Base-by-base conservation (phyloP, 2,113 vertebrate genomes). In the Acrocephalus arundinaceus region DNA sequence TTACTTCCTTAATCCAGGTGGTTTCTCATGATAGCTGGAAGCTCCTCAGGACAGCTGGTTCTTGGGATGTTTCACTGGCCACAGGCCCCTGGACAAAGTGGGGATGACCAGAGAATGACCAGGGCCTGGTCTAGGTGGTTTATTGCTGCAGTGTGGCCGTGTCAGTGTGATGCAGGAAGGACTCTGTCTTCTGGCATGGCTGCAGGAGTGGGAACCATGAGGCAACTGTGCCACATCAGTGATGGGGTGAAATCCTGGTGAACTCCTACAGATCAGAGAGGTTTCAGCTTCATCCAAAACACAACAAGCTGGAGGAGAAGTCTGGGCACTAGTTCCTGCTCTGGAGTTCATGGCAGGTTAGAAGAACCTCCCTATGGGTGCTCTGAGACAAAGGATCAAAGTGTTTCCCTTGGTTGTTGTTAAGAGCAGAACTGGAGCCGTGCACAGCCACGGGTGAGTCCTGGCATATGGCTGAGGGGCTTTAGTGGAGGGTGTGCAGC, bases 1-100 rank as follows among this genome's bases (percentile, higher is more conserved):
- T 65, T 23, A 31, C 23, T 30, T 87, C 43, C 16, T 52, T 35
- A 5, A 15, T 78, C 30, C 23, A 48, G 57, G 24, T 59, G 27
- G 24, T 55, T 51, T 22, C 55, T 71, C 1, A 0, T 17, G 17
- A 10, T 5, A 51, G 15, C 52, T 63, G 73, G 23, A 62, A 93
- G 43, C 10, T 51, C 12, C 30, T 71, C 16, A 11, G 65, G 11
- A 37, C 51, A 81, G 37, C 46, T 39, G 25, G 8, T 46, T 77
- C 76, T n/a, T 16, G 46, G 51, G 24, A 5, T 73, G 31, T n/a
- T 66, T 49, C 51, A 33, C 12, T 51, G 54, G 46, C 59, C 5
- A 2, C 1, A 8, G 33, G 25, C 4, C 6, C 1, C 10, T 39
- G 35, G 45, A 5, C 0, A 1, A 19, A 43, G 18, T 43, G 33